Base-by-base conservation (phyloP, 2,888 invertebrate genomes). In the Leptinotarsa tumamoca region DNA sequence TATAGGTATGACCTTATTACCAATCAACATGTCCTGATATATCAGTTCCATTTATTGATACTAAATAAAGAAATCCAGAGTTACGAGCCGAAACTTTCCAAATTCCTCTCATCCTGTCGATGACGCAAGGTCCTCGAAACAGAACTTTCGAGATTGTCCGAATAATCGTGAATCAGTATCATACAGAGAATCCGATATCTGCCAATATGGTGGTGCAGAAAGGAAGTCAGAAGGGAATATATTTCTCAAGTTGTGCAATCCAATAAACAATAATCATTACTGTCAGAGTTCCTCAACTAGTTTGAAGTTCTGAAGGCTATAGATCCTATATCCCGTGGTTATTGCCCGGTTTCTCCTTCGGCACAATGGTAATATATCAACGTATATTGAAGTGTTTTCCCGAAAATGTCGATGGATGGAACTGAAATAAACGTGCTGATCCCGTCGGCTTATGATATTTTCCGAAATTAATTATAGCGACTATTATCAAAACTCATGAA, bases 221-320 rank as follows among this genome's bases (percentile, higher is more conserved):
- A 68, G 75, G 71, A 78, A 76, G 78, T 71, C 76, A 73, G 73
- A 75, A 71, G 75, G 77, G 75, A 77, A 80, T 77, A 77, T 78
- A 79, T 77, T 77, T 78, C 79, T 82, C 84, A 85, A 86, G 83
- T 87, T 86, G 84, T 81, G 83, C 86, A 85, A 86, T 86, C 86
- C 85, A 86, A 87, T 87, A 87, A 87, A 87, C 86, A 87, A 87
- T 87, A 86, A 87, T 87, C 87, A 86, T 87, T 86, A 86, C 86
- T 85, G 86, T 86, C 86, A 84, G 85, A 86, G 86, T 86, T 86
- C 84, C 84, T 84, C 84, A 84, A 86, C 85, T 85, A 85, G 85
- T 86, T 86, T 84, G 81, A 83, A 84, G 83, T 83, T 82, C 82
- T 84, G 84, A 84, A 83, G 82, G 84, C 83, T 76, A 79, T 82